phyloP scores from a whole-genome alignment of 2,797 vertebrate genomes.

The Anabacerthia variegaticeps region DNA sequence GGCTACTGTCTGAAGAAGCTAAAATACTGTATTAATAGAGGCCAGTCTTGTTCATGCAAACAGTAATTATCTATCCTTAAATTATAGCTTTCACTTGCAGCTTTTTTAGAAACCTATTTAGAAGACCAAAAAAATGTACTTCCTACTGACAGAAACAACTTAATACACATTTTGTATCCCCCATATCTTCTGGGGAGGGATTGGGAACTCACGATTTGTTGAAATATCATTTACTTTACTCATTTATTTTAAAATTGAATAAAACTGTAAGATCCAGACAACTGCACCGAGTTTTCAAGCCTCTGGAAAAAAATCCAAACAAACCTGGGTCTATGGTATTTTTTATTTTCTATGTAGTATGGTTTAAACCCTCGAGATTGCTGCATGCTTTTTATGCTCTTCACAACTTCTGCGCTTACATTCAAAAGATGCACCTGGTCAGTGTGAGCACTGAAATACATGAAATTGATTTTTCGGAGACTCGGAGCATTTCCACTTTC shows the following conservation, averaged over 20 bases:
- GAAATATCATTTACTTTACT: neutral
- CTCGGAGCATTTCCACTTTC: neutral
- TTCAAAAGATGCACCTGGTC: neutral
- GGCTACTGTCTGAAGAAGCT: neutral
- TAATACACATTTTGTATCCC: slow-evolving; percentile 5
- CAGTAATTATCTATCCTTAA: slow-evolving; percentile 33
- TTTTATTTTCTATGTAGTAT: accelerated
- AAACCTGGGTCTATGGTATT: neutral
- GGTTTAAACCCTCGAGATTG: neutral
- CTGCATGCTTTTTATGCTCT: neutral
- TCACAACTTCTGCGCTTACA: neutral
- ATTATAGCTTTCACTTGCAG: neutral
- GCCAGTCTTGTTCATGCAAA: slow-evolving; percentile 29
- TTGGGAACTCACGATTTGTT: neutral
- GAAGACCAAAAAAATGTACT: slow-evolving; percentile 33
- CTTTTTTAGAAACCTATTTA: slow-evolving; percentile 28
- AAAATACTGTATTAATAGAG: neutral
- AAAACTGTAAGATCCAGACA: neutral
- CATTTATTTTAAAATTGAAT: neutral
- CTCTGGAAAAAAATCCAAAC: neutral
- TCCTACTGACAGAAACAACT: neutral
- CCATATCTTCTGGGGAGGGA: neutral
- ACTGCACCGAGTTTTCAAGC: neutral
- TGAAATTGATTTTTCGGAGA: neutral
- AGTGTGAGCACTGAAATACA: neutral